phyloP scores from a whole-genome alignment of 2,797 vertebrate species.

The Scleropages formosus region DNA sequence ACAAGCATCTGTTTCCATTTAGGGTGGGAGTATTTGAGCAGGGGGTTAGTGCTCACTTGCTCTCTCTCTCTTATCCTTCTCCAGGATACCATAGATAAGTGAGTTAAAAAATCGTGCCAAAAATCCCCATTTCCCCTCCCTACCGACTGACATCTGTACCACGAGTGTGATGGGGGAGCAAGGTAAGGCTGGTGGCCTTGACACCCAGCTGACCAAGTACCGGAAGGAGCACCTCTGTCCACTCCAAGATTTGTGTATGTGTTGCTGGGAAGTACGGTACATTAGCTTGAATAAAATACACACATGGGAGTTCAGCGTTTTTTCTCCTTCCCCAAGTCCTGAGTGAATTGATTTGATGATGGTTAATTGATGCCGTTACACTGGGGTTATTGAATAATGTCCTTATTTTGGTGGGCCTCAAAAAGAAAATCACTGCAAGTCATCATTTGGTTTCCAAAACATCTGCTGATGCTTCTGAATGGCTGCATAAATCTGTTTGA shows the following conservation, averaged over 20 bases:
- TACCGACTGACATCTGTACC: not conserved
- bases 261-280: not conserved
- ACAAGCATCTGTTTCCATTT: constrained; percentile 69
- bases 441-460: constrained; percentile 53
- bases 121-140: constrained; percentile 47
- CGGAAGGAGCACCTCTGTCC: not conserved
- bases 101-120: constrained; percentile 64
- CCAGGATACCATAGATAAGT: constrained; percentile 63
- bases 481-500: constrained; percentile 57
- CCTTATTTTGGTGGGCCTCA: constrained; percentile 60
- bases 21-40: constrained; percentile 58
- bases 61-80: constrained; percentile 50
- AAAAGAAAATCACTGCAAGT: constrained; percentile 56
- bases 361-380: constrained; percentile 31
- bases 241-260: not conserved
- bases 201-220: not conserved
- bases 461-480: constrained; percentile 57
- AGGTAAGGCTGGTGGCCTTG: constrained; percentile 37
- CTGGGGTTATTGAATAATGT: constrained; percentile 50
- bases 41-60: constrained; percentile 37
- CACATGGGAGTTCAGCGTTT: not conserved
- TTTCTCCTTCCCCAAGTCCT: constrained; percentile 20
- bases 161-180: constrained; percentile 38
- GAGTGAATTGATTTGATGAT: constrained; percentile 52
- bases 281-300: constrained; percentile 19